Evolutionary conservation across 2,797 vertebrate genomes (phyloP).

Genomic region (Champsocephalus gunnari): DNA sequence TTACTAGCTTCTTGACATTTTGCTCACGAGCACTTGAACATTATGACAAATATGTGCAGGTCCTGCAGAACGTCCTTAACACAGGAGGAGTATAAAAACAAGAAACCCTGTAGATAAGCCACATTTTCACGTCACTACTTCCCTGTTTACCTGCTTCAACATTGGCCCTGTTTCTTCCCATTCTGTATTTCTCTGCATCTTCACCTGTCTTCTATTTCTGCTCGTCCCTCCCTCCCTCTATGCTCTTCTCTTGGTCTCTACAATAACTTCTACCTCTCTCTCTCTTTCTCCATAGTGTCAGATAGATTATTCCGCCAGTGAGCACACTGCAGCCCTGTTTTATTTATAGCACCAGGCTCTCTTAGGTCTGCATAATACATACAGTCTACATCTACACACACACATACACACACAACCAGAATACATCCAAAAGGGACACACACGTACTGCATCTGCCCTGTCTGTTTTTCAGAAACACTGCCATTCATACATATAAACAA

Average conservation of each 20-base stretch:
- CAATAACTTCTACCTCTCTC: constrained; percentile 42
- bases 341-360: constrained; percentile 88
- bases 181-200: constrained; percentile 22
- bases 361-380: constrained; percentile 83
- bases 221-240: constrained; percentile 8
- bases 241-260: constrained; percentile 46
- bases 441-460: constrained; percentile 23
- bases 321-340: constrained; percentile 81
- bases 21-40: constrained; percentile 13
- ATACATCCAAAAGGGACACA: constrained; percentile 37
- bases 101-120: constrained; percentile 25
- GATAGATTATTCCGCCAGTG: constrained; percentile 84
- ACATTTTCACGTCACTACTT: constrained; percentile 2
- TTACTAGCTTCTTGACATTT: constrained; percentile 35
- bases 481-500: constrained; percentile 41
- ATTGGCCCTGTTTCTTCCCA: constrained; percentile 6
- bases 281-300: constrained; percentile 79
- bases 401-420: constrained; percentile 37
- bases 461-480: constrained; percentile 42
- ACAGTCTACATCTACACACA: constrained; percentile 70
- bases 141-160: constrained; percentile 9
- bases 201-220: constrained; percentile 29
- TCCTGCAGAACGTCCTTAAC: constrained; percentile 3
- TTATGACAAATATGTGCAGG: constrained; percentile 27
- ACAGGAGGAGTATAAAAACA: too few relatives aligned